phyloP scores from a whole-genome alignment of 2,797 vertebrate species.

The Scleropages formosus region DNA sequence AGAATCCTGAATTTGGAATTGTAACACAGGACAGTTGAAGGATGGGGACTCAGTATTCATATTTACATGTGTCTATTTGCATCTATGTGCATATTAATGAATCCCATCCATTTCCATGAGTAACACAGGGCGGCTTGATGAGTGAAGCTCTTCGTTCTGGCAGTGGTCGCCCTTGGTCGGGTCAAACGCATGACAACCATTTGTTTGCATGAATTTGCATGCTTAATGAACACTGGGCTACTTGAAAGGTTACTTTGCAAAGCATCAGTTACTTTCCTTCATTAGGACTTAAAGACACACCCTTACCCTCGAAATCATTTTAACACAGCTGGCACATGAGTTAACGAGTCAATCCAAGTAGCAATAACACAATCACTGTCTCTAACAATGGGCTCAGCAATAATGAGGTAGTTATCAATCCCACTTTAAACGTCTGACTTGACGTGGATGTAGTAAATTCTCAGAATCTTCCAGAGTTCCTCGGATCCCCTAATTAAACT shows the following conservation, averaged over 20 bases:
- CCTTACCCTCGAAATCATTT: conserved; percentile 21
- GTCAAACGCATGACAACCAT: conserved; percentile 58
- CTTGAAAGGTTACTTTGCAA: conserved; percentile 59
- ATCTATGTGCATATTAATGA: conserved; percentile 23
- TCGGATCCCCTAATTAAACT: not conserved
- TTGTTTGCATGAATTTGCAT: conserved; percentile 71
- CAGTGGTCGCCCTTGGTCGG: conserved; percentile 40
- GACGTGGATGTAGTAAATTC: not conserved
- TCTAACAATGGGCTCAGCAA: not conserved
- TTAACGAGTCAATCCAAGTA: conserved; percentile 6
- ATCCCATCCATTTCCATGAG: conserved; percentile 9
- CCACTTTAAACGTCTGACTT: not conserved
- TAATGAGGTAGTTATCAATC: not conserved
- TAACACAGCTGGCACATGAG: no score
- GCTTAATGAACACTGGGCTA: conserved; percentile 61
- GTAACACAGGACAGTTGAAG: not conserved
- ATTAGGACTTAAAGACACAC: conserved; percentile 50
- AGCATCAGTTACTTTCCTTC: conserved; percentile 52
- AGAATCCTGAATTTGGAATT: not conserved
- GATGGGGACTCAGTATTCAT: conserved; percentile 13
- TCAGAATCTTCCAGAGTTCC: not conserved
- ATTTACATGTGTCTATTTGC: conserved; percentile 23
- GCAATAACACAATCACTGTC: not conserved
- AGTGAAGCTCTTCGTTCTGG: conserved; percentile 2
- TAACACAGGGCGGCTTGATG: not conserved